These are phyloP conservation scores for Molorchus minor DNA, from an alignment of 2,888 invertebrate genomes.

Conservation along the genomic window DNA sequence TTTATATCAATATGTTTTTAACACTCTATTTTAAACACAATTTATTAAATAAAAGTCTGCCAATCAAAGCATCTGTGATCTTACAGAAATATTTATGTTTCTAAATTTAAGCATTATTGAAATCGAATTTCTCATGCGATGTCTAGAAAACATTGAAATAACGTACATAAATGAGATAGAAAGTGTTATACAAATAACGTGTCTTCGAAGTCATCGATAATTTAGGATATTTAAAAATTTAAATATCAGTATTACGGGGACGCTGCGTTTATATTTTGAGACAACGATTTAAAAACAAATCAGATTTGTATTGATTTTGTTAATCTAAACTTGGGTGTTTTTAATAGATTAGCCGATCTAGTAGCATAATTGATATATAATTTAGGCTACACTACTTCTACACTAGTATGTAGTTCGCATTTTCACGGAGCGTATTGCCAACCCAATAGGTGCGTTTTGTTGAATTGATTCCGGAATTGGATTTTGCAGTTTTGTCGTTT, in stretches of 20 bases:
- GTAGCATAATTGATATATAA: no score
- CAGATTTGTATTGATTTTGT: background rate
- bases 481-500: no score
- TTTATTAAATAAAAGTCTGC: background rate
- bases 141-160: background rate
- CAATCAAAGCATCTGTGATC: constrained; percentile 1
- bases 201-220: background rate
- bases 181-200: background rate
- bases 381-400: no score
- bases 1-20: background rate
- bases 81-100: background rate
- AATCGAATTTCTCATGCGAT: background rate
- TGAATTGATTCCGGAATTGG: no score
- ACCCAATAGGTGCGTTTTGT: no score
- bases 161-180: background rate
- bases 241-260: background rate
- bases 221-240: background rate
- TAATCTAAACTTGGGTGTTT: background rate
- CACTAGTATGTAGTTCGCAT: no score
- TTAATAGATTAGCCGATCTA: background rate
- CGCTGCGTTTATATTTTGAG: background rate
- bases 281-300: background rate
- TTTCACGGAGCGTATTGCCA: no score
- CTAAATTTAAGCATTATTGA: background rate
- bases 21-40: constrained; percentile 1